These are phyloP conservation scores for Gnathonemus longibarbis DNA, from an alignment of 2,113 vertebrate species.

Conservation along the genomic window DNA sequence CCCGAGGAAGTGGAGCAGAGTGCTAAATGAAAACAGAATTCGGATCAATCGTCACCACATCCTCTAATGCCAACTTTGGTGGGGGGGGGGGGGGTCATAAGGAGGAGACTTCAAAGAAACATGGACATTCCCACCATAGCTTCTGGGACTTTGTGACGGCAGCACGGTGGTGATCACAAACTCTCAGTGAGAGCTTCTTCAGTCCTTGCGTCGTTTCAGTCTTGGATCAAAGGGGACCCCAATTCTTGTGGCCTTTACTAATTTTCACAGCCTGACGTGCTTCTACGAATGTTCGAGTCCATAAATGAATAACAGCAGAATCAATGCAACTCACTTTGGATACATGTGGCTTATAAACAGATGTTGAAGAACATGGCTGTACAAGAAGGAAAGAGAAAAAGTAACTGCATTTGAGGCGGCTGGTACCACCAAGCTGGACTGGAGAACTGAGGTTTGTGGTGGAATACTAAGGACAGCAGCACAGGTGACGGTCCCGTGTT, in stretches of 20 bases:
- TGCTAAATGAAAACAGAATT: slow-evolving; percentile 26
- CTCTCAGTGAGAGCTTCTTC: background rate
- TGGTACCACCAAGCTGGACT: background rate
- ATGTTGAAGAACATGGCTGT: background rate
- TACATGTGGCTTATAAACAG: background rate
- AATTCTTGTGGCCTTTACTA: background rate
- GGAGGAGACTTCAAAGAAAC: background rate
- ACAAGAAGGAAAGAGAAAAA: background rate
- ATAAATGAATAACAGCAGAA: background rate
- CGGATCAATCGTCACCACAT: background rate
- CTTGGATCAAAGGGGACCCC: background rate
- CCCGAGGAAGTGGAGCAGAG: background rate
- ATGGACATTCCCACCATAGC: background rate
- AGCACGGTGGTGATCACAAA: background rate
- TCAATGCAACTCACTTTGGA: background rate
- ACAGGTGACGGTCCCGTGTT: background rate
- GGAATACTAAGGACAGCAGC: background rate
- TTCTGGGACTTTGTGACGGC: background rate
- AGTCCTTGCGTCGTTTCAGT: background rate
- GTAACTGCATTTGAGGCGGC: background rate
- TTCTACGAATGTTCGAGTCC: background rate
- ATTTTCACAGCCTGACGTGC: background rate
- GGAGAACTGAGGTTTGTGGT: background rate
- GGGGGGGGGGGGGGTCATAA: background rate
- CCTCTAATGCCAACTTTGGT: background rate